These are phyloP conservation scores for Paguma larvata DNA, from an alignment of 2,797 vertebrate genomes.

Conservation along the genomic window DNA sequence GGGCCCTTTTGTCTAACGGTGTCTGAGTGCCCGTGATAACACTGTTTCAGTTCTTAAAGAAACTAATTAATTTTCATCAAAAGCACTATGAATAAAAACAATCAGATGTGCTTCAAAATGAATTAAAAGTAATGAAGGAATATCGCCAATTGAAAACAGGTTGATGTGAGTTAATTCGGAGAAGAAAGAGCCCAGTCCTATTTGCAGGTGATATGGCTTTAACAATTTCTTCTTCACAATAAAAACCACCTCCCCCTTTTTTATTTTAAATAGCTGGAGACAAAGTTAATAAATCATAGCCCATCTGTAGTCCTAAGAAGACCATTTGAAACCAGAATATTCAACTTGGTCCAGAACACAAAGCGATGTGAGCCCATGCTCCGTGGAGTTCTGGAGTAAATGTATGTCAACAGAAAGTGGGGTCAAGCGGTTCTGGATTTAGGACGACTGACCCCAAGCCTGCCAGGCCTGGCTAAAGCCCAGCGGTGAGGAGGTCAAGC, in stretches of 20 bases:
- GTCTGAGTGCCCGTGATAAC: constrained; percentile 57
- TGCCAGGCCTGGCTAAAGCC: background rate
- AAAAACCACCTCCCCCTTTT: background rate
- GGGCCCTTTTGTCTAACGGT: background rate
- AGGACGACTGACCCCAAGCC: background rate
- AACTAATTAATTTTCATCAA: constrained; percentile 83
- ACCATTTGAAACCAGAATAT: background rate
- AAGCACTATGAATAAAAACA: constrained; percentile 74
- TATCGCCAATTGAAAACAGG: constrained; percentile 55
- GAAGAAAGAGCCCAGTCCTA: constrained; percentile 45
- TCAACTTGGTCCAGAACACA: background rate
- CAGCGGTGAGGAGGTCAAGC: background rate
- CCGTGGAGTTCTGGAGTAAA: background rate
- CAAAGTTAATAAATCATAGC: constrained; percentile 70
- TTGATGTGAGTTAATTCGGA: constrained; percentile 67
- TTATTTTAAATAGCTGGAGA: background rate
- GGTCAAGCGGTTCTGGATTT: background rate
- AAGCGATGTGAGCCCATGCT: rapidly evolving
- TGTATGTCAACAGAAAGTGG: rapidly evolving
- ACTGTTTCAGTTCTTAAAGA: constrained; percentile 70
- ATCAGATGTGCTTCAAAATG: constrained; percentile 64
- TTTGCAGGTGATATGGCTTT: constrained; percentile 62
- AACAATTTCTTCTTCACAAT: constrained; percentile 68
- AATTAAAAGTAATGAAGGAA: constrained; percentile 80
- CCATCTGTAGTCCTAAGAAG: background rate